These are phyloP conservation scores for Poecilobothrus nobilitatus DNA, from an alignment of 2,888 invertebrate species.

Conservation along the genomic window DNA sequence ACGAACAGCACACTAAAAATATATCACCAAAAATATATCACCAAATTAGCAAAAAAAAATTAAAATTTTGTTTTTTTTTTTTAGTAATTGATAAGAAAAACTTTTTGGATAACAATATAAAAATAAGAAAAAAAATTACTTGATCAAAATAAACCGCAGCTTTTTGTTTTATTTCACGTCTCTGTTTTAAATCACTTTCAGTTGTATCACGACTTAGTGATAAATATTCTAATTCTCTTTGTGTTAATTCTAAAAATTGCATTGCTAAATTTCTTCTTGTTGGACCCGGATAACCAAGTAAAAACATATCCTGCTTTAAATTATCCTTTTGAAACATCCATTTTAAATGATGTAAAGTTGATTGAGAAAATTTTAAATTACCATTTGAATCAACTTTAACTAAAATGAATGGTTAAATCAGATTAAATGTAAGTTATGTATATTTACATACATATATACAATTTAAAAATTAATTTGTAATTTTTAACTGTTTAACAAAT, in stretches of 20 bases:
- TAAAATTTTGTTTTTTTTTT: no score
- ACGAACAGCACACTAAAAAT: slow-evolving; percentile 73
- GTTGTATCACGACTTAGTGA: slow-evolving; percentile 92
- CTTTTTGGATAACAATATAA: slow-evolving; percentile 12
- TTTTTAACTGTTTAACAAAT: neutral
- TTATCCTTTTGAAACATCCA: slow-evolving; percentile 96
- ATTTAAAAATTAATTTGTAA: neutral
- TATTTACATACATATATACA: no score
- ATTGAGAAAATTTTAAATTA: slow-evolving; percentile 56
- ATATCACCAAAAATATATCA: neutral
- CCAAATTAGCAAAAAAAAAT: no score
- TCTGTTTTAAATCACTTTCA: slow-evolving; percentile 92
- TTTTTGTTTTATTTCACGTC: slow-evolving; percentile 80
- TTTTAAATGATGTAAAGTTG: slow-evolving; percentile 68
- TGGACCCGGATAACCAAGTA: slow-evolving; percentile 86
- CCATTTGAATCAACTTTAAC: slow-evolving; percentile 48
- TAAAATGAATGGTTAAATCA: slow-evolving; percentile 27
- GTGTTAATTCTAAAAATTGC: slow-evolving; percentile 80
- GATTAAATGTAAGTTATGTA: slow-evolving; percentile 4
- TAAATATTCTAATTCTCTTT: slow-evolving; percentile 86
- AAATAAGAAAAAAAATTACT: slow-evolving; percentile 44
- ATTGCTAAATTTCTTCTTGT: slow-evolving; percentile 69
- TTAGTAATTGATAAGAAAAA: slow-evolving; percentile 7
- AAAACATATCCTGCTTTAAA: slow-evolving; percentile 89
- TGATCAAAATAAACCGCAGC: slow-evolving; percentile 91